These are phyloP conservation scores for Ptiloglossa arizonensis DNA, from an alignment of 1,140 invertebrate genomes.

Conservation along the genomic window DNA sequence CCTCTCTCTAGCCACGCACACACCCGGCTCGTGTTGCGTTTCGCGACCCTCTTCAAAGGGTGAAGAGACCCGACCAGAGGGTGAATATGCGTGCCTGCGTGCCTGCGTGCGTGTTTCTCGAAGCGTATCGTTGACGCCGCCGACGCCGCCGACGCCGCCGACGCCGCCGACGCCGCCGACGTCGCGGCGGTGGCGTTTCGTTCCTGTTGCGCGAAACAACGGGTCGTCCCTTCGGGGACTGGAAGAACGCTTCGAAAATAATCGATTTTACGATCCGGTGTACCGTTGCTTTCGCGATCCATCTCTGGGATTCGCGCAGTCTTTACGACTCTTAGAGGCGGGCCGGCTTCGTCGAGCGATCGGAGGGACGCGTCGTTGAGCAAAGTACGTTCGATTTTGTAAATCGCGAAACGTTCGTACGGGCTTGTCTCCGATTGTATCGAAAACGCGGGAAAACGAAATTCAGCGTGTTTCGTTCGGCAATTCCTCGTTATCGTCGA, in stretches of 20 bases:
- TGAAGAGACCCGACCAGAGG: conserved; percentile 42
- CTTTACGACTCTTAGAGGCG: conserved; percentile 3
- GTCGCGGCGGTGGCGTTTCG: conserved; percentile 10
- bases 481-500: too few species aligned
- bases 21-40: conserved; percentile 42
- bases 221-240: background rate
- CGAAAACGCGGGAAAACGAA: background rate
- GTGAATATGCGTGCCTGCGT: conserved; percentile 54
- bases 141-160: background rate
- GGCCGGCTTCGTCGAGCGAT: too few species aligned
- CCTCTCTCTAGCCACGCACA: background rate
- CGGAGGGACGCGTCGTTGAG: too few species aligned
- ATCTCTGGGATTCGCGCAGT: background rate
- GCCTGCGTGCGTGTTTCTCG: conserved; percentile 18
- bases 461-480: too few species aligned
- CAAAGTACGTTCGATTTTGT: too few species aligned
- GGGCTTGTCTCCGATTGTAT: too few species aligned
- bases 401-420: too few species aligned
- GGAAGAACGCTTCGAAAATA: conserved; percentile 1
- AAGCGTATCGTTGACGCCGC: conserved; percentile 33
- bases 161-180: conserved; percentile 1
- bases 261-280: conserved; percentile 1
- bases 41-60: conserved; percentile 54
- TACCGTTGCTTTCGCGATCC: background rate
- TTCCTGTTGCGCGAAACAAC: conserved; percentile 37